Conservation (phyloP, 2,888 invertebrate genomes). For the Eudasyphora cyanicolor region DNA sequence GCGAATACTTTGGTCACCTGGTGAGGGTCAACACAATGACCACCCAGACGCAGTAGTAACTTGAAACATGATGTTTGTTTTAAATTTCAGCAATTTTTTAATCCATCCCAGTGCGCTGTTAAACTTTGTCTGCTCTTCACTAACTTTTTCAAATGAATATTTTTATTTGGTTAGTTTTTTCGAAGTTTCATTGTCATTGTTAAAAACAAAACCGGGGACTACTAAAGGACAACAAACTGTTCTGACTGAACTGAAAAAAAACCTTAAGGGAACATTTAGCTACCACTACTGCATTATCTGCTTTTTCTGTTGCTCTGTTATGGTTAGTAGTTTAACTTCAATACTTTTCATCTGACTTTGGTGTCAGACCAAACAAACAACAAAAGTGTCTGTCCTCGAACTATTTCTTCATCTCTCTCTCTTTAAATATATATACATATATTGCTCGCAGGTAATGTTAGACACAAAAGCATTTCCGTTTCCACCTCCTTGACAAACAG, state of each 20-base stretch:
- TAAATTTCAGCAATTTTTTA: slow-evolving; percentile 25
- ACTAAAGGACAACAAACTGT: neutral
- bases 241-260: neutral
- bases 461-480: slow-evolving; percentile 42
- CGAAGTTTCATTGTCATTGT: neutral
- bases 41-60: neutral
- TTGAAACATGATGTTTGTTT: slow-evolving; percentile 38
- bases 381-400: slow-evolving; percentile 36
- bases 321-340: slow-evolving; percentile 10
- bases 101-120: no score
- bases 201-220: neutral
- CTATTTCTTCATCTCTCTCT: no score
- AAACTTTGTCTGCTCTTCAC: slow-evolving; percentile 6
- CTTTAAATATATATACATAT: no score
- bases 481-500: slow-evolving; percentile 44
- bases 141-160: neutral
- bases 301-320: neutral
- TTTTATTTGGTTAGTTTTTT: slow-evolving; percentile 1
- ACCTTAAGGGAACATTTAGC: slow-evolving; percentile 61
- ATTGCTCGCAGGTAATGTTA: slow-evolving; percentile 51
- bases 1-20: slow-evolving; percentile 27
- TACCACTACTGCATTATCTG: slow-evolving; percentile 6
- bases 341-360: slow-evolving; percentile 31
- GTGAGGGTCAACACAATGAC: neutral
- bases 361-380: slow-evolving; percentile 51